These are phyloP conservation scores for Monopis laevigella DNA, from an alignment of 2,888 invertebrate genomes.

Conservation along the genomic window DNA sequence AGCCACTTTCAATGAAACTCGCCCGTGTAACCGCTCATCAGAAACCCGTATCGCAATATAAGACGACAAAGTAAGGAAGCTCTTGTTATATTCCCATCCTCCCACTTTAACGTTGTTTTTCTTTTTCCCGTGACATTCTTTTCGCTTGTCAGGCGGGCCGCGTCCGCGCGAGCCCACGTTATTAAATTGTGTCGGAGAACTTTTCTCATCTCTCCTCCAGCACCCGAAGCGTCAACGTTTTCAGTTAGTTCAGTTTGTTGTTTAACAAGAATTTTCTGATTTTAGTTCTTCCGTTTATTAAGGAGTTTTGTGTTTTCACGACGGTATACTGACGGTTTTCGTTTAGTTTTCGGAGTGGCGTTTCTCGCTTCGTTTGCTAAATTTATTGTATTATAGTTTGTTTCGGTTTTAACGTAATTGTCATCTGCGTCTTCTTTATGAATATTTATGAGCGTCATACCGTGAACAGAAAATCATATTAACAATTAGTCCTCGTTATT, in stretches of 20 bases:
- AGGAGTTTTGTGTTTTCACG: background rate
- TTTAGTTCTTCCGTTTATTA: conserved; percentile 22
- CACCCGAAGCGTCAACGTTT: conserved; percentile 12
- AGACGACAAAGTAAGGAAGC: conserved; percentile 9
- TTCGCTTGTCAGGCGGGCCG: conserved; percentile 13
- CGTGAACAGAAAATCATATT: no score
- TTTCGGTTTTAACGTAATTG: no score
- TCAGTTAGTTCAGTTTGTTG: conserved; percentile 28
- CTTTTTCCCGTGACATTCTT: conserved; percentile 5
- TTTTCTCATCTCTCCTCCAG: conserved; percentile 20
- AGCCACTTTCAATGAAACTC: background rate
- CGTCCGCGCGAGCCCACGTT: conserved; percentile 14
- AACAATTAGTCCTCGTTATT: no score
- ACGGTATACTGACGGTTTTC: no score
- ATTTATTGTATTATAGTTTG: no score
- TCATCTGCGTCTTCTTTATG: no score
- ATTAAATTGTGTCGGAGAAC: conserved; percentile 20
- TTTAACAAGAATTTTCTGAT: conserved; percentile 24
- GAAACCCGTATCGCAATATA: background rate
- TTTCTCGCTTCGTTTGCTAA: no score
- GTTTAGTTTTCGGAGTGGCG: no score
- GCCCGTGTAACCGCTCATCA: conserved; percentile 1
- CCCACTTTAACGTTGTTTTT: conserved; percentile 8
- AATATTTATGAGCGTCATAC: no score
- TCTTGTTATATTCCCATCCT: conserved; percentile 6